phyloP scores from a whole-genome alignment of 2,113 vertebrate genomes.

The Perca schrenkii region DNA sequence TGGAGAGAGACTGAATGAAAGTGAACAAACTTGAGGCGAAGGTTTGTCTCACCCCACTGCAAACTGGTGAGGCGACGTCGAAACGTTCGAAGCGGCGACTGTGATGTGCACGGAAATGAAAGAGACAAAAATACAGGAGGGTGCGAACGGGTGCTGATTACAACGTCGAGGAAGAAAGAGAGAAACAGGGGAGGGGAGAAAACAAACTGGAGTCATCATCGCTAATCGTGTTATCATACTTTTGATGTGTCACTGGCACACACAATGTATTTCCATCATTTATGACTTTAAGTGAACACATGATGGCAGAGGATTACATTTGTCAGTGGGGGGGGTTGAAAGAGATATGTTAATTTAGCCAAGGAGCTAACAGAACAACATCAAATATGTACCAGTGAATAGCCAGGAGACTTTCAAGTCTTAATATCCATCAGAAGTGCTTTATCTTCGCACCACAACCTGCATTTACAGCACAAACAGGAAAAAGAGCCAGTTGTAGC shows the following conservation, averaged over 20 bases:
- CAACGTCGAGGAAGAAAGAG: slow-evolving; percentile 69
- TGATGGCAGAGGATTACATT: slow-evolving; percentile 92
- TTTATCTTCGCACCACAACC: slow-evolving; percentile 94
- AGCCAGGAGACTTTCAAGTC: slow-evolving; percentile 97
- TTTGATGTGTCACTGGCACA: slow-evolving; percentile 92
- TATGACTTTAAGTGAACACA: slow-evolving; percentile 93
- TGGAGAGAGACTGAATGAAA: slow-evolving; percentile 68
- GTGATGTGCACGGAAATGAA: slow-evolving; percentile 67
- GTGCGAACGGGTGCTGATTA: slow-evolving; percentile 67
- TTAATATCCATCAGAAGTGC: slow-evolving; percentile 95
- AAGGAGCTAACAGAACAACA: slow-evolving; percentile 94
- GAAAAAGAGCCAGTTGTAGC: slow-evolving; percentile 88
- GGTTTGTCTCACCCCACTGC: slow-evolving; percentile 59
- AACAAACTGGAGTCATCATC: slow-evolving; percentile 89
- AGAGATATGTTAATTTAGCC: slow-evolving; percentile 97
- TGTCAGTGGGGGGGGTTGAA: slow-evolving; percentile 91
- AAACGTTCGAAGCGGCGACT: slow-evolving; percentile 48
- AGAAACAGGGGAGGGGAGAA: slow-evolving; percentile 63
- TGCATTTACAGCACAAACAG: slow-evolving; percentile 92
- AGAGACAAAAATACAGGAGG: slow-evolving; percentile 65
- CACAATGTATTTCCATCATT: slow-evolving; percentile 91
- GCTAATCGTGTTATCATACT: slow-evolving; percentile 91
- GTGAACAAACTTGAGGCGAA: slow-evolving; percentile 50
- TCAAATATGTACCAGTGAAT: slow-evolving; percentile 97
- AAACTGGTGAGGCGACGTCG: slow-evolving; percentile 74